Conservation (phyloP, 1,140 invertebrate genomes). For the Ceratina calcarata region DNA sequence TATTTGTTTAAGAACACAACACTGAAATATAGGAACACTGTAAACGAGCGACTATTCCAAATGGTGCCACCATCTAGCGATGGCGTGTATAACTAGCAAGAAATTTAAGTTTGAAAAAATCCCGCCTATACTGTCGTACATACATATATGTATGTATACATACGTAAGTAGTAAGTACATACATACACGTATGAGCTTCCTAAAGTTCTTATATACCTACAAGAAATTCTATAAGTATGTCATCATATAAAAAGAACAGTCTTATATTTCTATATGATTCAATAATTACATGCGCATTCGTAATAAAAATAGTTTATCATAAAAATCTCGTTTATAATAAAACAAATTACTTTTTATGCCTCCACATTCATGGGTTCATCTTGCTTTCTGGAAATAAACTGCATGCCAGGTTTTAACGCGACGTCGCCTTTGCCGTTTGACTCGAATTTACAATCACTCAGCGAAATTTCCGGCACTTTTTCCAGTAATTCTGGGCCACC, state of each 20-base stretch:
- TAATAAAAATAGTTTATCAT: background rate
- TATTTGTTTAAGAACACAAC: background rate
- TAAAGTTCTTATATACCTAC: too few relatives aligned
- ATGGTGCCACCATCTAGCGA: background rate
- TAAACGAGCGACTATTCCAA: background rate
- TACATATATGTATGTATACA: background rate
- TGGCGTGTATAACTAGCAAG: accelerated
- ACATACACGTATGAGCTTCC: too few relatives aligned
- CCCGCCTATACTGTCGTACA: background rate
- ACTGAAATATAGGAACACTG: background rate
- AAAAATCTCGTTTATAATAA: constrained; percentile 9
- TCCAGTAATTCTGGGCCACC: constrained; percentile 66
- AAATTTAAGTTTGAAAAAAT: background rate
- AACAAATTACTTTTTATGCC: constrained; percentile 33
- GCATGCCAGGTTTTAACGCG: constrained; percentile 57
- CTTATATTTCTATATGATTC: constrained; percentile 18
- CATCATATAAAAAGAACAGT: constrained; percentile 15
- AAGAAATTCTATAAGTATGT: background rate
- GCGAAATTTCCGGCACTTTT: constrained; percentile 63
- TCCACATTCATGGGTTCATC: constrained; percentile 50
- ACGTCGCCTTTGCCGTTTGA: constrained; percentile 70
- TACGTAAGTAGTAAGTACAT: background rate
- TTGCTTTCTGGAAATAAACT: constrained; percentile 59
- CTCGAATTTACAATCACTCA: constrained; percentile 72
- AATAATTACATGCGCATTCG: constrained; percentile 21